Evolutionary conservation across 2,888 invertebrate species (phyloP), one percentile per base, ranked within the genome.

Genomic region (Arrhopalites spinosus): DNA sequence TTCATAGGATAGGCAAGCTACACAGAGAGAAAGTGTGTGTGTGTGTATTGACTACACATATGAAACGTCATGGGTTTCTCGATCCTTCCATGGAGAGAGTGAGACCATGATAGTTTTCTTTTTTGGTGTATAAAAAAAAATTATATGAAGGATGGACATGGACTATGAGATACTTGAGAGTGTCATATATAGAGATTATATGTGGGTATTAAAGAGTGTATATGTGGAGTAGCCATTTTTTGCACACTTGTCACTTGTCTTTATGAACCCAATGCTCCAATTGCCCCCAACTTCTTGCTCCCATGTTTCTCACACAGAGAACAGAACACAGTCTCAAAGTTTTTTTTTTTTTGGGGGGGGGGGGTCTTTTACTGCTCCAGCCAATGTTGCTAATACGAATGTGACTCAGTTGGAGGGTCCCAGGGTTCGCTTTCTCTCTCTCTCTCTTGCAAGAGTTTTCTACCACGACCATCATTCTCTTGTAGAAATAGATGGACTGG

Each of bases 181-280:
- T 36, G 5, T 11, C 36, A 36, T 36, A 11, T 36, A 36, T 3
- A 36, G 36, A 36, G 36, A 36, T 36, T 36, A 36, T 36, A 36
- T 36, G 11, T 36, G 36, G n/a, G 11, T 36, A 36, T 36, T 36
- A 36, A 36, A 36, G 7, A 8, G 50, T 50, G 50, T 61, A 25
- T 61, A 25, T 70, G 20, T 59, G 25, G 71, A 30, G n/a, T 30
- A 71, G 1, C 71, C 71, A 71, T 71, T 71, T 20, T 15, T 20
- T 71, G 71, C 71, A 71, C 61, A 59, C 71, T 71, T 71, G 71
- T 71, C 71, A 71, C 71, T n/a, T n/a, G n/a, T n/a, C n/a, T 71
- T 71, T 71, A 71, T 71, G 71, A 71, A 71, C 36, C 59, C 27
- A n/a, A 56, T 30, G 30, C 61, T 27, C 61, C 11, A 27, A 20